Base-by-base conservation (phyloP, 2,797 vertebrate genomes). In the Ctenosaura bakeri region DNA sequence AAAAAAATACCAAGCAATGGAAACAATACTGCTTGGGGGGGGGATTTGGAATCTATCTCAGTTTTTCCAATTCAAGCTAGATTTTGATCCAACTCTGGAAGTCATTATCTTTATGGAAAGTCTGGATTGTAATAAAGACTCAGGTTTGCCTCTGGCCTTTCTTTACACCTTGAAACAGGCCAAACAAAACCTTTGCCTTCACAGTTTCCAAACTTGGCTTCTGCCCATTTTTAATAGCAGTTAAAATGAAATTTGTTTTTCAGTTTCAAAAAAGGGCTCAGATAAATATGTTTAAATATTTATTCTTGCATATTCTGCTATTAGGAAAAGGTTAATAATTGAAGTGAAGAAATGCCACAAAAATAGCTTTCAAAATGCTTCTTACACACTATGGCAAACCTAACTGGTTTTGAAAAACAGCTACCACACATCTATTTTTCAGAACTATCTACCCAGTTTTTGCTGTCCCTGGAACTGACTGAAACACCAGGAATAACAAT, bases 361-460 rank as follows among this genome's bases (percentile, higher is more conserved):
- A 56, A 83, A n/a, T n/a, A 38, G 16, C 42, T 89, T 54, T 54
- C 16, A 69, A 38, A 85, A 79, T 13, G 1, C 26, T 82, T 73
- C 50, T 20, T 12, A 82, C 26, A 16, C 32, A 56, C n/a, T 38
- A 20, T 6, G 2, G 32, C 42, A 42, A n/a, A n/a, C 50, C 77
- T 76, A 83, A 42, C 2, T 22, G 38, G 18, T 35, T 84, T 35
- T 56, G 56, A 42, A 76, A 69, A 90, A 29, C 18, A 91, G 20
- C 80, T 86, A 86, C 88, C 0, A 10, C 76, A 85, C 91, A 93
- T 81, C 14, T 87, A 91, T 78, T 94, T 95, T 93, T 94, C 94
- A 92, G 90, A 91, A 50, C 52, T 52, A 12, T 2, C 93, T 93
- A 93, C 0, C 46, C 50, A n/a, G 54, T n/a, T 92, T 90, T 88